phyloP scores from a whole-genome alignment of 2,113 vertebrate species.

The Alectura lathami region DNA sequence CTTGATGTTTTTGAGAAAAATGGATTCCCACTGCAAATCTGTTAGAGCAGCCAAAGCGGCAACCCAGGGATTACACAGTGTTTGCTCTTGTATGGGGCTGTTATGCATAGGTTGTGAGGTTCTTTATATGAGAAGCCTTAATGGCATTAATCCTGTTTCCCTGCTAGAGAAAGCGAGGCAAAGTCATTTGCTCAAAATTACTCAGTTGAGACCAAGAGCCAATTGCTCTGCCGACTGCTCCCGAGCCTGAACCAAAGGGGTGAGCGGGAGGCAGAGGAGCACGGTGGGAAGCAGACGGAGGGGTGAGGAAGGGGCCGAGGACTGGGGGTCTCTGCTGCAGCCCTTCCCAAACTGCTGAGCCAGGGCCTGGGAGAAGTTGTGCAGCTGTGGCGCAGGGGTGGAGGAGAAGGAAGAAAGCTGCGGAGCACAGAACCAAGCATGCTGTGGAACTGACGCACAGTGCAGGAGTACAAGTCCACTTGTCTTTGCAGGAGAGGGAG shows the following conservation, averaged over 20 bases:
- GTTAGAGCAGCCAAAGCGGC: not conserved
- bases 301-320: rapidly evolving
- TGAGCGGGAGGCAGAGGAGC: not conserved
- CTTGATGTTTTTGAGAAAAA: not conserved
- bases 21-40: not conserved
- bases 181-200: not conserved
- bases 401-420: not conserved
- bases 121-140: not conserved
- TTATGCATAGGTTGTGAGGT: not conserved
- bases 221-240: not conserved
- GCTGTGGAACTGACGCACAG: too few species aligned
- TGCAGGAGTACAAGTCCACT: rapidly evolving
- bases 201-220: not conserved
- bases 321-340: not conserved
- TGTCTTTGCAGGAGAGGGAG: not conserved
- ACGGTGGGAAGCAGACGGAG: rapidly evolving
- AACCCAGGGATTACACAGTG: not conserved
- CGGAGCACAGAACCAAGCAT: not conserved
- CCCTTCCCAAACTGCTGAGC: rapidly evolving
- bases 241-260: not conserved
- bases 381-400: rapidly evolving
- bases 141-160: not conserved
- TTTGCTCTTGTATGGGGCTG: not conserved
- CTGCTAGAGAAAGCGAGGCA: not conserved
- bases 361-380: not conserved